These are phyloP conservation scores for Nebria brevicollis DNA, from an alignment of 2,888 invertebrate genomes.

Conservation along the genomic window DNA sequence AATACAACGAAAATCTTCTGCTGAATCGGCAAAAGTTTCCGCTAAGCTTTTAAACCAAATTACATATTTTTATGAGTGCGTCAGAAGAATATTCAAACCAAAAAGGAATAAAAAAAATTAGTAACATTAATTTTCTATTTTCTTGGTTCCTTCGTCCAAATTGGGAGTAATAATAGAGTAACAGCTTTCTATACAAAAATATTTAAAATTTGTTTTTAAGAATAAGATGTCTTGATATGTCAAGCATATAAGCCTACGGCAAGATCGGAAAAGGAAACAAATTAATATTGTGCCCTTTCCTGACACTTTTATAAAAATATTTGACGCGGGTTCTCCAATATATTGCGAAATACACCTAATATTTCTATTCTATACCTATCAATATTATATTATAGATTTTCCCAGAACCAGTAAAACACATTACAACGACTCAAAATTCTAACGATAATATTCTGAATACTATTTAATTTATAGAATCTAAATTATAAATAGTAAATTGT, in stretches of 20 bases:
- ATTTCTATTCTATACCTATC: background rate
- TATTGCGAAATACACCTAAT: background rate
- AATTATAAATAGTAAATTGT: too few relatives aligned
- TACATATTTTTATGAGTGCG: background rate
- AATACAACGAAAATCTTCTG: conserved; percentile 17
- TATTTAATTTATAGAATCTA: too few relatives aligned
- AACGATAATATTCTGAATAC: too few relatives aligned
- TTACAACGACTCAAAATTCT: too few relatives aligned
- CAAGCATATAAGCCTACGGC: background rate
- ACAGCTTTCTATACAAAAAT: background rate
- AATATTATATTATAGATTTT: too few relatives aligned
- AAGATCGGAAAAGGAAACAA: background rate
- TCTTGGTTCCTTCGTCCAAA: background rate
- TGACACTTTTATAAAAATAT: background rate
- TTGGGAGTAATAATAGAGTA: background rate
- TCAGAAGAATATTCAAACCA: background rate
- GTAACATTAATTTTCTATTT: conserved; percentile 13
- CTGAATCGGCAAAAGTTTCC: conserved; percentile 20
- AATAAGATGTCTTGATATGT: background rate
- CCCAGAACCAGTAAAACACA: too few relatives aligned
- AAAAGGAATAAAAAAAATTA: background rate
- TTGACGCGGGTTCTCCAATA: background rate
- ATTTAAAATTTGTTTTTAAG: background rate
- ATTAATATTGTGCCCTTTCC: background rate
- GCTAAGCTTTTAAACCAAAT: conserved; percentile 4